A percentile compares a stretch with the other conserved stretches of the same genome.
Evolutionary conservation across 2,888 invertebrate species (phyloP).

Genomic region (Drosophila kambysellisi): DNA sequence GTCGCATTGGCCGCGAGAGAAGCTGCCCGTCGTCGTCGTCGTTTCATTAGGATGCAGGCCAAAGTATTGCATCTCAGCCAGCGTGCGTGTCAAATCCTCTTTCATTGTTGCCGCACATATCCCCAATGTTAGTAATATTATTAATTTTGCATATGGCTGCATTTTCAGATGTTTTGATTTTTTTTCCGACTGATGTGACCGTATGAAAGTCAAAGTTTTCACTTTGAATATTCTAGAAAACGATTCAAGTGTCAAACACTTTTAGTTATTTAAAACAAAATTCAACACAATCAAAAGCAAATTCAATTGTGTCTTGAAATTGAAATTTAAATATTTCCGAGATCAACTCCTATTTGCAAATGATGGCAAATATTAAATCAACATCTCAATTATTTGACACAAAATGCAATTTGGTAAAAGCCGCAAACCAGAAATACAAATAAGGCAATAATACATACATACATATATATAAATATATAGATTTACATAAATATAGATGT

Average conservation of each 20-base stretch:
- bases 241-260: no score
- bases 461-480: neutral
- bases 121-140: constrained; percentile 31
- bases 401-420: neutral
- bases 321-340: neutral
- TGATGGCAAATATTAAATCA: neutral
- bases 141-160: constrained; percentile 30
- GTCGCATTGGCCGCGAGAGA: constrained; percentile 70
- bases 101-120: constrained; percentile 11
- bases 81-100: constrained; percentile 55
- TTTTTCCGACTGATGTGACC: constrained; percentile 19
- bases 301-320: neutral
- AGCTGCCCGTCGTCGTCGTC: constrained; percentile 29
- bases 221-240: no score
- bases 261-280: no score
- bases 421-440: neutral
- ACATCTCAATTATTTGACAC: neutral
- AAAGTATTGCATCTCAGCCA: constrained; percentile 53
- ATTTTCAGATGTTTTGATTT: constrained; percentile 32
- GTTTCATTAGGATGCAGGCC: constrained; percentile 51
- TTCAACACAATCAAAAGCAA: no score
- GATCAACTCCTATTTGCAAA: neutral
- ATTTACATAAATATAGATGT: neutral
- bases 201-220: neutral
- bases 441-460: neutral